A percentile compares a stretch with the other conserved stretches of the same genome.
Conservation (phyloP, 1,140 invertebrate genomes). For the Bilobella aurantiaca region DNA sequence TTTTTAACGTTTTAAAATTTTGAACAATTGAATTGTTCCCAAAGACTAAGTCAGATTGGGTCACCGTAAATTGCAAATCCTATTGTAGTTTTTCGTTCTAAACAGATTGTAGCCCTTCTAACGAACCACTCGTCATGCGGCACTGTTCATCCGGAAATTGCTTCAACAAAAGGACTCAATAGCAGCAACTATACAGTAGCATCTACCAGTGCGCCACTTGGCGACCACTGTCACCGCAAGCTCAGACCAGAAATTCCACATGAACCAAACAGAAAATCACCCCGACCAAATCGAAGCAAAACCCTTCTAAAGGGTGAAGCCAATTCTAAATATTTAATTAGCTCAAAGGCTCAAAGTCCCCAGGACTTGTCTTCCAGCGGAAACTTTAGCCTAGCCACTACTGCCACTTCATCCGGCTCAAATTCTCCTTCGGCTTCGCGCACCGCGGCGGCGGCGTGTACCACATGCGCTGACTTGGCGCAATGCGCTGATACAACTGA, state of each 20-base stretch:
- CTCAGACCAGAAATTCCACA: background rate
- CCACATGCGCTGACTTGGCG: conserved; percentile 12
- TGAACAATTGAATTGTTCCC: too few species aligned
- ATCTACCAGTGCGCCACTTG: background rate
- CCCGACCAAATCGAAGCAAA: too few species aligned
- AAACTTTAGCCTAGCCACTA: conserved; percentile 26
- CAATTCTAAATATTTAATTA: too few species aligned
- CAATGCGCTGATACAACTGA: background rate
- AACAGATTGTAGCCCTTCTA: conserved; percentile 28
- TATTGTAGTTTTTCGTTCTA: too few species aligned
- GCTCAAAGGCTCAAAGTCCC: too few species aligned
- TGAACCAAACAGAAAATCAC: background rate
- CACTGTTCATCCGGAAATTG: background rate
- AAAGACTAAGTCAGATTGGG: too few species aligned
- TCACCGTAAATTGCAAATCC: too few species aligned
- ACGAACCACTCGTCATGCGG: conserved; percentile 27
- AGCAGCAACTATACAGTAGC: too few species aligned
- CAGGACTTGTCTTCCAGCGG: conserved; percentile 28
- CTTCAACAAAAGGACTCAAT: too few species aligned
- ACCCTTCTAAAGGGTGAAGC: too few species aligned
- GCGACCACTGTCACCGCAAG: background rate
- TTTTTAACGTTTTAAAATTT: too few species aligned
- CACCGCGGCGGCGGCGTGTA: conserved; percentile 16
- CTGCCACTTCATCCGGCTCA: conserved; percentile 18
- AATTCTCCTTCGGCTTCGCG: conserved; percentile 20